Conservation (phyloP, 2,797 vertebrate genomes). For the Mormyrops boulengeri region DNA sequence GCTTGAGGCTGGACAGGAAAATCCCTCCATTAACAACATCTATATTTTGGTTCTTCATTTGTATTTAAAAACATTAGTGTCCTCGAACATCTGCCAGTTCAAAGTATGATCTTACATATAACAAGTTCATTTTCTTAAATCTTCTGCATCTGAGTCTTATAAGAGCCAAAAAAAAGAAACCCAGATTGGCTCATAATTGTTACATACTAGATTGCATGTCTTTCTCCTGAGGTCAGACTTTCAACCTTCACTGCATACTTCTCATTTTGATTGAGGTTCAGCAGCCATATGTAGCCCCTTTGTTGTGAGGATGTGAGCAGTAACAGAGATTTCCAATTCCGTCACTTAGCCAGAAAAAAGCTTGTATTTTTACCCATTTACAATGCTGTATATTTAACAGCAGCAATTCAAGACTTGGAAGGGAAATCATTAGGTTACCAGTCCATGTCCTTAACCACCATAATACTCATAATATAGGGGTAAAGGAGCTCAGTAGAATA, state of each 20-base stretch:
- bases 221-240: not conserved
- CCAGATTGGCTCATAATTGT: slow-evolving; percentile 12
- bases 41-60: slow-evolving; percentile 71
- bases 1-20: slow-evolving; percentile 46
- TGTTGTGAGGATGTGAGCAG: not conserved
- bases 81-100: slow-evolving; percentile 74
- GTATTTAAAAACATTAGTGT: slow-evolving; percentile 58
- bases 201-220: not conserved
- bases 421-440: not conserved
- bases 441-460: not conserved
- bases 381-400: not conserved
- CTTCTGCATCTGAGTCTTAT: slow-evolving; percentile 66
- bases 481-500: not conserved
- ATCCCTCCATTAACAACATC: slow-evolving; percentile 51
- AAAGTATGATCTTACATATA: slow-evolving; percentile 71
- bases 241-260: not conserved
- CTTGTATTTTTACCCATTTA: not conserved
- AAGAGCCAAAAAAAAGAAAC: slow-evolving; percentile 66
- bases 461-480: not conserved
- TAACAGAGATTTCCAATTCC: not conserved
- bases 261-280: not conserved
- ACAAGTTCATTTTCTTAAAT: slow-evolving; percentile 69
- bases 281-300: not conserved
- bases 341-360: not conserved
- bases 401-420: not conserved